Evolutionary conservation across 2,113 vertebrate species (phyloP).

Genomic region (Corydoras sp.): DNA sequence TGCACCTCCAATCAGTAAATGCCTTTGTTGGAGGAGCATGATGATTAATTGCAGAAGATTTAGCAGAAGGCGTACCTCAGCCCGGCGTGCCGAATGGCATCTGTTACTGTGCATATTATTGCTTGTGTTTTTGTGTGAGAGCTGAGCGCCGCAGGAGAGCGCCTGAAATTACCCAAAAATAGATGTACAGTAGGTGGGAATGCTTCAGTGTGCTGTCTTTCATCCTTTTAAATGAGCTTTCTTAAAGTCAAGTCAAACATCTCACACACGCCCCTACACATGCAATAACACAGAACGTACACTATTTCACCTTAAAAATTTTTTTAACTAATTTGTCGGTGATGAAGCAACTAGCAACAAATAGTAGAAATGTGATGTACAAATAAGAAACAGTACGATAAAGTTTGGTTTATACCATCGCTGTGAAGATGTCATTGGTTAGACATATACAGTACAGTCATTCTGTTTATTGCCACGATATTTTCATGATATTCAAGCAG

Average conservation of each 20-base stretch:
- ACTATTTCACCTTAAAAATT: too few relatives aligned
- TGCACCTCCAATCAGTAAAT: not conserved
- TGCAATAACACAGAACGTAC: not conserved
- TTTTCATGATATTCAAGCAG: too few relatives aligned
- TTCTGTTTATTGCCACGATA: too few relatives aligned
- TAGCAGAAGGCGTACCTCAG: slow-evolving; percentile 9
- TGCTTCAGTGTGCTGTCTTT: slow-evolving; percentile 2
- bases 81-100: not conserved
- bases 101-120: not conserved
- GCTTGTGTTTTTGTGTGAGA: slow-evolving; percentile 8
- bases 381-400: too few relatives aligned
- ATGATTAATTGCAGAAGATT: slow-evolving; percentile 12
- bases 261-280: not conserved
- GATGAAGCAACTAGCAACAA: too few relatives aligned
- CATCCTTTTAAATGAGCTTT: too few relatives aligned
- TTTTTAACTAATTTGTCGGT: too few relatives aligned
- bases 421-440: too few relatives aligned
- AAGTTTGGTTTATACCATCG: too few relatives aligned
- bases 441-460: too few relatives aligned
- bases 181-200: slow-evolving; percentile 4
- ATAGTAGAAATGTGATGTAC: too few relatives aligned
- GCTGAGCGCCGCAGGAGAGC: not conserved
- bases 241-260: too few relatives aligned
- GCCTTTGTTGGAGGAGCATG: not conserved
- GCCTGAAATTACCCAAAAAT: not conserved